Evolutionary conservation across 2,113 vertebrate genomes (phyloP), one percentile per base, ranked within the genome.

Genomic region (Progne subis): DNA sequence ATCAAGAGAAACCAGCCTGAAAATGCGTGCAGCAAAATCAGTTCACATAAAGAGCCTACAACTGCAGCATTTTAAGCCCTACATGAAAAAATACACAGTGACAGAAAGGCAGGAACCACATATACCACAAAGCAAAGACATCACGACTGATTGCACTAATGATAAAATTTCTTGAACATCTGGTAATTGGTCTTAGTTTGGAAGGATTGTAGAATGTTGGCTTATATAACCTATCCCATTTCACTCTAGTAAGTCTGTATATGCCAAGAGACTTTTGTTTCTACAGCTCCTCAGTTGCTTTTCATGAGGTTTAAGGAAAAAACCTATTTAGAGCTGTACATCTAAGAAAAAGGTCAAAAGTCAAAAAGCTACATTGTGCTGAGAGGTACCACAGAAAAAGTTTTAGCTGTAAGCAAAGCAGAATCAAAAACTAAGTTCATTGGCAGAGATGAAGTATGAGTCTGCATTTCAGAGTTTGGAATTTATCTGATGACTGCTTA

Each of bases 131-230:
- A 78, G 26, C 75, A 91, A 93, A 68, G 81, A 55, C 83, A 59
- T 29, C 75, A 37, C 24, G 31, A 64, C 50, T 69, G 60, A 74
- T 37, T 34, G 56, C 32, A 49, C 15, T 26, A 46, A 91, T 91
- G 74, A 92, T 83, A 50, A 86, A 84, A 56, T 81, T 97, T 87
- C 67, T 95, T 75, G 91, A 95, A 84, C 39, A 92, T 92, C 57
- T 88, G 20, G 64, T 83, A 88, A 92, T 95, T 97, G 93, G 75
- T 92, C 74, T 87, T 59, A 23, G 52, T 90, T 91, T 93, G 74
- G 26, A 92, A 74, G 47, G 64, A 55, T 34, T 97, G 61, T 43
- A 18, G 64, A 90, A 85, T 63, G 4, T 86, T 92, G 37, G 18
- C 50, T 86, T 70, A 37, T n/a, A 68, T 77, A n/a, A 82, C 31